Base-by-base conservation (phyloP, 2,113 vertebrate genomes). In the Marmota monax region DNA sequence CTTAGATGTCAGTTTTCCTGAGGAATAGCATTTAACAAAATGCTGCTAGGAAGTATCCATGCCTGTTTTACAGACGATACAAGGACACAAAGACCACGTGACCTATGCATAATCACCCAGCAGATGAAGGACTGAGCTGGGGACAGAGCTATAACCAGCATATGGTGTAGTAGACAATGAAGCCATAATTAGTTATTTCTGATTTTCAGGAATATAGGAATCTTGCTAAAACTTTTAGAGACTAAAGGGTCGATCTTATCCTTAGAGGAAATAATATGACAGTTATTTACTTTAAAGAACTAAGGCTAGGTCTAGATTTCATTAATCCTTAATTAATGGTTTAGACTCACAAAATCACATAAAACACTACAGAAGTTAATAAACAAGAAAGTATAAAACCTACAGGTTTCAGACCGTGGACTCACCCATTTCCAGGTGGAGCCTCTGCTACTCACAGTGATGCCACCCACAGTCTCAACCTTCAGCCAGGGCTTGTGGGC, bases 321-420 rank as follows among this genome's bases (percentile, higher is more conserved):
- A 65, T 95, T 67, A 73, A 86, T 23, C 83, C 69, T 95, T 34
- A 92, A 84, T 96, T 85, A 85, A 84, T 51, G 37, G 56, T 86
- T 61, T 89, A 45, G 45, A 85, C 85, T 69, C 76, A 86, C 67
- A 88, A 51, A 80, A 95, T 58, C 61, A 25, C 7, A 22, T 63
- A 63, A 63, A 63, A 63, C 2, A 63, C 61, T 25, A 63, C 8
- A 63, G 61, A 27, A 63, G 8, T 77, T 74, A 78, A 83, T 61
- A 90, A 5, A 39, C 67, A 93, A 90, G 27, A 94, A 27, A 63
- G 9, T 27, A 63, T 9, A 63, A 63, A 58, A 22, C 56, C 56
- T 58, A 20, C 7, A 58, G 56, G 56, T 58, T 58, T 58, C 56
- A 58, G 20, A 20, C 56, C 7, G 2, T 8, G 56, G 56, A 22